phyloP scores from a whole-genome alignment of 1,140 invertebrate species.

The Spodoptera litura region DNA sequence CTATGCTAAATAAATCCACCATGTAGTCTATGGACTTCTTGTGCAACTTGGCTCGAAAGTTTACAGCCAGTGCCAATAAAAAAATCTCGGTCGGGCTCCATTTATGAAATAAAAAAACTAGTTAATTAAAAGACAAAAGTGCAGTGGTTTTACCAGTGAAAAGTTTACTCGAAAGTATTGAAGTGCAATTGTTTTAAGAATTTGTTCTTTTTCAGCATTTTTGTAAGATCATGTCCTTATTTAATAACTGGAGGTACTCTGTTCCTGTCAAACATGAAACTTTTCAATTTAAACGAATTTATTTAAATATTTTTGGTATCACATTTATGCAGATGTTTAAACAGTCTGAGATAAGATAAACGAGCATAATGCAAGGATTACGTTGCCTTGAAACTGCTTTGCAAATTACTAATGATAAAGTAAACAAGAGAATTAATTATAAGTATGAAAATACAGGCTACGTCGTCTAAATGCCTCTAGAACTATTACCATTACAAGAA shows the following conservation, averaged over 20 bases:
- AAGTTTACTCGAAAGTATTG: neutral
- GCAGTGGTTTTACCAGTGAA: slow-evolving; percentile 27
- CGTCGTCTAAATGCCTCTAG: neutral
- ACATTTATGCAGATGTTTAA: slow-evolving; percentile 21
- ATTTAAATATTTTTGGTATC: neutral
- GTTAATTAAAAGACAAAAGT: neutral
- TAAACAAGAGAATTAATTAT: slow-evolving; percentile 4
- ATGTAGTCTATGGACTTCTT: neutral
- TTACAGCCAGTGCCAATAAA: slow-evolving; percentile 28
- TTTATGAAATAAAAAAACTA: slow-evolving; percentile 15
- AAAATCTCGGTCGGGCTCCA: neutral
- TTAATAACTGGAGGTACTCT: no score
- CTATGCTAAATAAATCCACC: slow-evolving; percentile 18
- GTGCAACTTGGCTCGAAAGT: slow-evolving; percentile 17
- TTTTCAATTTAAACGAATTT: neutral
- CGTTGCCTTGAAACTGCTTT: slow-evolving; percentile 31
- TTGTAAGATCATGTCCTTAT: no score
- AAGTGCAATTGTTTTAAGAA: no score
- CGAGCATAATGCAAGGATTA: slow-evolving; percentile 41
- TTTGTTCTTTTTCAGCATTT: no score
- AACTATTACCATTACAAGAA: neutral
- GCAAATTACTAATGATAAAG: slow-evolving; percentile 31
- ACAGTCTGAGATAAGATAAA: slow-evolving; percentile 52
- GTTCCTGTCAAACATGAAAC: neutral
- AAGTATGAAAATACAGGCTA: neutral